Percentiles rank a stretch among this genome's conserved stretches.
phyloP scores from a whole-genome alignment of 2,888 invertebrate species.

The Ophion slaviceki region DNA sequence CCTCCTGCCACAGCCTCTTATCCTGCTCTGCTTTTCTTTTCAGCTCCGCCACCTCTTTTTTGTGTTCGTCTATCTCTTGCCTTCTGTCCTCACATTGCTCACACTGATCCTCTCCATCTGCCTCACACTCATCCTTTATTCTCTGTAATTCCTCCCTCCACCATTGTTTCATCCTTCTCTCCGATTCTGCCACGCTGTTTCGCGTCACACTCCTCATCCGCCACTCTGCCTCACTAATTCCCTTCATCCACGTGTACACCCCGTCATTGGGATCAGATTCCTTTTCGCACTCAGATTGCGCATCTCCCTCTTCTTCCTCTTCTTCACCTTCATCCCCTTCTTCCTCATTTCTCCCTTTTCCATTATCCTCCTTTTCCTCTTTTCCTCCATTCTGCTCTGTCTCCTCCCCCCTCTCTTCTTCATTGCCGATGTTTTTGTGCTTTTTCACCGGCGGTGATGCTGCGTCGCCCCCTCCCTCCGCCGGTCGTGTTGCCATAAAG shows the following conservation, averaged over 20 bases:
- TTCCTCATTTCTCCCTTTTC: too few relatives aligned
- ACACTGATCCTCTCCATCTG: not conserved
- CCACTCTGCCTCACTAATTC: not conserved
- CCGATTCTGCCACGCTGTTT: not conserved
- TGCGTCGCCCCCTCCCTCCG: too few relatives aligned
- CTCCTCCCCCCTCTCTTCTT: not conserved
- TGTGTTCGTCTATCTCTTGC: not conserved
- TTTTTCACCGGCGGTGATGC: not conserved
- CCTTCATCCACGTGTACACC: not conserved
- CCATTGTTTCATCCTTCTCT: slow-evolving; percentile 9
- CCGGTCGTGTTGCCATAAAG: too few relatives aligned
- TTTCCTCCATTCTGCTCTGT: too few relatives aligned
- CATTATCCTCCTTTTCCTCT: too few relatives aligned
- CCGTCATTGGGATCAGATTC: too few relatives aligned
- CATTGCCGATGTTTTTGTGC: not conserved
- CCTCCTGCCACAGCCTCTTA: not conserved
- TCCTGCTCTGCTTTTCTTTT: not conserved
- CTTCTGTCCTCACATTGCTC: not conserved
- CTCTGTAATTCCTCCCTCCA: not conserved
- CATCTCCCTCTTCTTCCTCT: not conserved
- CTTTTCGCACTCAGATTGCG: not conserved
- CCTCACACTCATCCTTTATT: not conserved
- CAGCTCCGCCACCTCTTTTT: not conserved
- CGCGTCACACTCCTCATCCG: not conserved
- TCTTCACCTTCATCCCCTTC: too few relatives aligned